phyloP scores from a whole-genome alignment of 64 coral and sea anemone genomes.

The Stichodactyla mertensii region DNA sequence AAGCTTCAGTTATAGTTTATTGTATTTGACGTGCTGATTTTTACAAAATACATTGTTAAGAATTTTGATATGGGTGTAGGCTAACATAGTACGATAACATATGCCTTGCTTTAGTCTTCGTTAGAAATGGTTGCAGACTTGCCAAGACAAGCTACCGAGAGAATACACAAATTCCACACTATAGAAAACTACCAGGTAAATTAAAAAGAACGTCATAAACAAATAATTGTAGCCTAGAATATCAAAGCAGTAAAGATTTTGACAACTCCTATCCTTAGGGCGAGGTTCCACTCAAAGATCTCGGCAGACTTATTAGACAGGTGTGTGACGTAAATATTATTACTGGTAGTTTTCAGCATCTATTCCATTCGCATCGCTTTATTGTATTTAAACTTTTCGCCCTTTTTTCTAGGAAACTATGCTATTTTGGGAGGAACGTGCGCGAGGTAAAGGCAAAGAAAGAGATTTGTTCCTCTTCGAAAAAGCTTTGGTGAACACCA shows the following conservation, averaged over 20 bases:
- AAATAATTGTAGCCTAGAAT: no score
- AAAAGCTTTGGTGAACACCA: slow-evolving; percentile 90
- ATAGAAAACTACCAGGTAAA: slow-evolving; percentile 58
- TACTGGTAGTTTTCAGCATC: neutral
- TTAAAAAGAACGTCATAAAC: neutral
- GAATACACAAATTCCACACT: slow-evolving; percentile 37
- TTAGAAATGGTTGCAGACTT: slow-evolving; percentile 36
- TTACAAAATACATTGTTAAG: no score
- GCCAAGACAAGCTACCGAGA: slow-evolving; percentile 25
- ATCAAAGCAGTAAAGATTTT: neutral
- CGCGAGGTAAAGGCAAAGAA: slow-evolving; percentile 94
- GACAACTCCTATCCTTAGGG: slow-evolving; percentile 26
- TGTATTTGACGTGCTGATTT: no score
- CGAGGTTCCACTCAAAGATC: slow-evolving; percentile 71
- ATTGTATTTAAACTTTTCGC: neutral
- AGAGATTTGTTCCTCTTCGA: slow-evolving; percentile 92
- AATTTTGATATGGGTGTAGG: no score
- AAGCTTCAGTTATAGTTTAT: no score
- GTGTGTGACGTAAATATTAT: slow-evolving; percentile 1
- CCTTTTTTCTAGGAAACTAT: slow-evolving; percentile 56
- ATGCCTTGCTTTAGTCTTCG: slow-evolving; percentile 6
- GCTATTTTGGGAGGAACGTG: slow-evolving; percentile 91
- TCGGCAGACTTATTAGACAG: slow-evolving; percentile 82
- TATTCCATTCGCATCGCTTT: neutral
- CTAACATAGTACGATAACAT: neutral